Evolutionary conservation across 1,140 invertebrate species (phyloP).

Genomic region (Trigoniulus corallinus): DNA sequence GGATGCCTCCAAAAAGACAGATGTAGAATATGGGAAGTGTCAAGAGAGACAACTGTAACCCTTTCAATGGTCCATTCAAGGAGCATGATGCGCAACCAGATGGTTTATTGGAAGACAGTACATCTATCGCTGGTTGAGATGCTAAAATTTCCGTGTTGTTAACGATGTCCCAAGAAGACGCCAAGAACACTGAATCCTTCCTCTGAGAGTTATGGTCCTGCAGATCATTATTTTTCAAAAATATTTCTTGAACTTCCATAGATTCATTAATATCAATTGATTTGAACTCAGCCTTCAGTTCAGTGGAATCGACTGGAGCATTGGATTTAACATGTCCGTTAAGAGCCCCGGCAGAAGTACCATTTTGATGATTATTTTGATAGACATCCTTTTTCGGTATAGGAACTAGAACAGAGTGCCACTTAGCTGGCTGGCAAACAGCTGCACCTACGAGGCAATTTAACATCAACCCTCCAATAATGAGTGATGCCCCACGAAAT

Average conservation of each 20-base stretch:
- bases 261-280: too few species aligned
- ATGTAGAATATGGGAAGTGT: background rate
- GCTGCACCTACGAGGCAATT: conserved; percentile 63
- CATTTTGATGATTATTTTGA: background rate
- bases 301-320: background rate
- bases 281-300: background rate
- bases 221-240: background rate
- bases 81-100: background rate
- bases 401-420: background rate
- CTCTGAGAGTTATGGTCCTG: background rate
- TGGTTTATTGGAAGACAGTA: too few species aligned
- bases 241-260: too few species aligned
- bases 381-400: background rate
- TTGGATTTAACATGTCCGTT: too few species aligned
- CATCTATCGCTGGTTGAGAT: too few species aligned
- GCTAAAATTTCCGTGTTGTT: too few species aligned
- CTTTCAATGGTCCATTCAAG: background rate
- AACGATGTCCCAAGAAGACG: background rate
- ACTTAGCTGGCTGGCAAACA: conserved; percentile 40
- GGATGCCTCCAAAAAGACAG: background rate
- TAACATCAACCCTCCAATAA: conserved; percentile 60
- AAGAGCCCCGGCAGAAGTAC: too few species aligned
- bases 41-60: background rate
- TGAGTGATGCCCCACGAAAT: conserved; percentile 48
- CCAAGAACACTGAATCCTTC: background rate